phyloP scores from a whole-genome alignment of 1,140 invertebrate genomes.

The Anoplolepis gracilipes region DNA sequence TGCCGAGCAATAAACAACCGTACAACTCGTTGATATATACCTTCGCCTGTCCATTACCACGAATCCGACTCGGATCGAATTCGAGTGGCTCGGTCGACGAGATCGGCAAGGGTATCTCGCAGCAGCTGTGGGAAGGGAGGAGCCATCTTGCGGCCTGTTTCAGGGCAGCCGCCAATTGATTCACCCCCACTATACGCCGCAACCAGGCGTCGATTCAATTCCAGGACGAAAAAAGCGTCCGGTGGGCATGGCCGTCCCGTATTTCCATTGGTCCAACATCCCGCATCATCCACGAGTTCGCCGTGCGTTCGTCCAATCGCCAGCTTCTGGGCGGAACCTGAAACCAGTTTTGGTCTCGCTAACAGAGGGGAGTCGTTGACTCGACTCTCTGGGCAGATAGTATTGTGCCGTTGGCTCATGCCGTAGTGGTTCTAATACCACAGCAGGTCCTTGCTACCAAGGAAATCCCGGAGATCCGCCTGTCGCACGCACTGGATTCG shows the following conservation, averaged over 20 bases:
- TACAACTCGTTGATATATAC: conserved; percentile 41
- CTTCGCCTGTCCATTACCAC: conserved; percentile 45
- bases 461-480: conserved; percentile 64
- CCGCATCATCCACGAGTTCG: conserved; percentile 63
- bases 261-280: conserved; percentile 75
- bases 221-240: conserved; percentile 78
- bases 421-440: conserved; percentile 81
- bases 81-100: conserved; percentile 61
- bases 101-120: conserved; percentile 76
- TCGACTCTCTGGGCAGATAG: conserved; percentile 82
- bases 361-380: conserved; percentile 80
- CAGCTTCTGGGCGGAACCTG: conserved; percentile 77
- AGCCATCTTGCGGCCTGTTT: conserved; percentile 86
- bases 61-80: conserved; percentile 53
- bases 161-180: conserved; percentile 85
- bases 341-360: conserved; percentile 80
- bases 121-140: conserved; percentile 79
- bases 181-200: conserved; percentile 79
- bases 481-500: conserved; percentile 41
- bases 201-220: conserved; percentile 82
- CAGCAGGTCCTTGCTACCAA: conserved; percentile 76
- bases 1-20: conserved; percentile 27
- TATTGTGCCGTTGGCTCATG: conserved; percentile 85
- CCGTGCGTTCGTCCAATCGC: conserved; percentile 55
- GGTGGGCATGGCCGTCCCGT: conserved; percentile 70